phyloP scores from a whole-genome alignment of 2,888 invertebrate species.

The Abscondita cerata region DNA sequence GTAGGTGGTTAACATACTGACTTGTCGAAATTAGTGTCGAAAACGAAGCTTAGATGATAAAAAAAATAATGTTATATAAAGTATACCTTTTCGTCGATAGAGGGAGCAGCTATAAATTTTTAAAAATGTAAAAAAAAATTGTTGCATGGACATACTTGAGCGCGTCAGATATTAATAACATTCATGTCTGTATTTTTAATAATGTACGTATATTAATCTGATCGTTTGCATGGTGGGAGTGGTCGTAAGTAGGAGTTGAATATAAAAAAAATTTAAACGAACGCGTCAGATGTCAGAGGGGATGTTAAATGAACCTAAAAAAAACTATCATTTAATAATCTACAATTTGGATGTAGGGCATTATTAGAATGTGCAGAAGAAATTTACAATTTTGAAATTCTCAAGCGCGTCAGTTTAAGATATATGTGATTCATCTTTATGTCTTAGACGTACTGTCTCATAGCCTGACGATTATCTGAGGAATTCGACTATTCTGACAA shows the following conservation, averaged over 20 bases:
- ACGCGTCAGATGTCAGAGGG: conserved; percentile 33
- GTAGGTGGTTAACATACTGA: too few relatives aligned
- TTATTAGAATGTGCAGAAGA: conserved; percentile 35
- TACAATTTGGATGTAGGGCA: conserved; percentile 29
- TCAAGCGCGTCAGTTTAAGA: conserved; percentile 39
- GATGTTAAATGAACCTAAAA: conserved; percentile 34
- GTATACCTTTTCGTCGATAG: conserved; percentile 27
- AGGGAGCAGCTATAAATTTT: conserved; percentile 25
- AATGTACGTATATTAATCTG: conserved; percentile 34
- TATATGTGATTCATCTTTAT: conserved; percentile 27
- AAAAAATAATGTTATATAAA: conserved; percentile 24
- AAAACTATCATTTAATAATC: conserved; percentile 26
- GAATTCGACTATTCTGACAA: conserved; percentile 26
- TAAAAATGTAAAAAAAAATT: conserved; percentile 32
- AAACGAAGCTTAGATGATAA: conserved; percentile 28
- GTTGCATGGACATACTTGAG: conserved; percentile 24
- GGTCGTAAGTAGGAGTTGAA: conserved; percentile 24
- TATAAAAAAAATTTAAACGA: conserved; percentile 35
- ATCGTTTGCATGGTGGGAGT: conserved; percentile 33
- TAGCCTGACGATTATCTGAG: conserved; percentile 31
- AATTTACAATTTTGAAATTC: conserved; percentile 31
- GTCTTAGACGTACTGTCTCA: conserved; percentile 23
- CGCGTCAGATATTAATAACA: conserved; percentile 31
- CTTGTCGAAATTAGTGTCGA: too few relatives aligned
- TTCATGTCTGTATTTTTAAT: conserved; percentile 31